Conservation (phyloP, 2,113 vertebrate species). For the Nothobranchius furzeri region DNA sequence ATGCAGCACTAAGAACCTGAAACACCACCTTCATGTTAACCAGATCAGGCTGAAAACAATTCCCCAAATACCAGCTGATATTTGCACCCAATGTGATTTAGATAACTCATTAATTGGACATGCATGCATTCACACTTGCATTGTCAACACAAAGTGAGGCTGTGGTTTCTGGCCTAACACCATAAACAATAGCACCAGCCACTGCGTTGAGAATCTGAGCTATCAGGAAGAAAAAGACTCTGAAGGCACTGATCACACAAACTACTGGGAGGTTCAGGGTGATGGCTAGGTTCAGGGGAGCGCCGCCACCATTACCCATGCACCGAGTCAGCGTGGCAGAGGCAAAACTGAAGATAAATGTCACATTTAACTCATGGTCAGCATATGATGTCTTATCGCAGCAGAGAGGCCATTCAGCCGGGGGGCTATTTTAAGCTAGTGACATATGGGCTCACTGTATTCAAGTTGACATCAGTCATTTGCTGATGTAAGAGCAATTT, state of each 20-base stretch:
- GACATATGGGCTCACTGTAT: too few species aligned
- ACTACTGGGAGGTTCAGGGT: slow-evolving; percentile 83
- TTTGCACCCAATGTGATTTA: slow-evolving; percentile 20
- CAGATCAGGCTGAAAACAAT: slow-evolving; percentile 14
- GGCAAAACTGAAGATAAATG: slow-evolving; percentile 84
- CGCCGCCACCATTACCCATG: slow-evolving; percentile 74
- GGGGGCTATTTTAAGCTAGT: slow-evolving; percentile 6
- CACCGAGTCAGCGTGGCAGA: slow-evolving; percentile 82
- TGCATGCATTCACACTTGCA: slow-evolving; percentile 20
- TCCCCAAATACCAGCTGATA: slow-evolving; percentile 6
- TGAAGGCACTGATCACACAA: slow-evolving; percentile 85
- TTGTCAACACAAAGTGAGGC: slow-evolving; percentile 72
- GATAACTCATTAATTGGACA: slow-evolving; percentile 12
- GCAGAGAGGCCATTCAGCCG: slow-evolving; percentile 74
- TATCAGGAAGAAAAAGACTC: slow-evolving; percentile 81
- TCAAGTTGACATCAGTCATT: too few species aligned
- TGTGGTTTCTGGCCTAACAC: slow-evolving; percentile 22
- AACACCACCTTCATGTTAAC: slow-evolving; percentile 11
- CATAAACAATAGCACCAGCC: slow-evolving; percentile 41
- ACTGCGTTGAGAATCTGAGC: slow-evolving; percentile 81
- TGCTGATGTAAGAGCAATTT: too few species aligned
- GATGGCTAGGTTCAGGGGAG: slow-evolving; percentile 85
- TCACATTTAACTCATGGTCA: slow-evolving; percentile 86
- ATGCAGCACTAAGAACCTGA: background rate
- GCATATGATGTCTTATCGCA: slow-evolving; percentile 71